Conservation (phyloP, 2,797 vertebrate species). For the Microctenopoma lineatum region DNA sequence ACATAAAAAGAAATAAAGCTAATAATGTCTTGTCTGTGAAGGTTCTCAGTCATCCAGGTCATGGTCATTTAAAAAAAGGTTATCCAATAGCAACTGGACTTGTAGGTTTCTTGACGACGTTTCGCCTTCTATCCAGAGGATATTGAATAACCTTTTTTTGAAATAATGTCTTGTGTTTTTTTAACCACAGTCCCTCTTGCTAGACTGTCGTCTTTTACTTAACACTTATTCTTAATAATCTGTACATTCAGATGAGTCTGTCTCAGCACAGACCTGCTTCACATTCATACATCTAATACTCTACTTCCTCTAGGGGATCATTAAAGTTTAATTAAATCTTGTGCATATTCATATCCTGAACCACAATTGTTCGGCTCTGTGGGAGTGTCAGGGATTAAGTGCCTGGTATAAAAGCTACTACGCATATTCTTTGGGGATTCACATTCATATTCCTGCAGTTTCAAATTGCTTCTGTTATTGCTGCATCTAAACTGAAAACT, state of each 20-base stretch:
- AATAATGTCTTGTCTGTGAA: not conserved
- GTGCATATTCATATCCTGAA: slow-evolving; percentile 36
- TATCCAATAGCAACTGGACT: too few species aligned
- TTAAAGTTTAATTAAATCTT: slow-evolving; percentile 41
- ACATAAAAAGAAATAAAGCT: not conserved
- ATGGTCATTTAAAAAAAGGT: too few species aligned
- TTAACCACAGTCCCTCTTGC: not conserved
- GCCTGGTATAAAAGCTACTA: slow-evolving; percentile 23
- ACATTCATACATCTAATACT: slow-evolving; percentile 8
- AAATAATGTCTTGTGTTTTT: not conserved
- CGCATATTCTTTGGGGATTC: slow-evolving; percentile 13
- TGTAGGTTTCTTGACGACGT: too few species aligned
- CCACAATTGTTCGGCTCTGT: slow-evolving; percentile 24
- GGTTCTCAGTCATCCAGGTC: too few species aligned
- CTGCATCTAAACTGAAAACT: not conserved
- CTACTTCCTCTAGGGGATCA: slow-evolving; percentile 14
- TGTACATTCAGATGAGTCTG: not conserved
- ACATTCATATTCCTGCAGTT: not conserved
- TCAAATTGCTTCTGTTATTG: slow-evolving; percentile 5
- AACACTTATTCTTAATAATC: not conserved
- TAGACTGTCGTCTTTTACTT: not conserved
- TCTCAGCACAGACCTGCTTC: slow-evolving; percentile 22
- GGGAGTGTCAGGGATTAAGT: slow-evolving; percentile 18
- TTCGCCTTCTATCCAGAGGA: too few species aligned
- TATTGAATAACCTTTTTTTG: too few species aligned